Evolutionary conservation across 2,888 invertebrate species (phyloP).

Genomic region (Eumerus sabulonum): DNA sequence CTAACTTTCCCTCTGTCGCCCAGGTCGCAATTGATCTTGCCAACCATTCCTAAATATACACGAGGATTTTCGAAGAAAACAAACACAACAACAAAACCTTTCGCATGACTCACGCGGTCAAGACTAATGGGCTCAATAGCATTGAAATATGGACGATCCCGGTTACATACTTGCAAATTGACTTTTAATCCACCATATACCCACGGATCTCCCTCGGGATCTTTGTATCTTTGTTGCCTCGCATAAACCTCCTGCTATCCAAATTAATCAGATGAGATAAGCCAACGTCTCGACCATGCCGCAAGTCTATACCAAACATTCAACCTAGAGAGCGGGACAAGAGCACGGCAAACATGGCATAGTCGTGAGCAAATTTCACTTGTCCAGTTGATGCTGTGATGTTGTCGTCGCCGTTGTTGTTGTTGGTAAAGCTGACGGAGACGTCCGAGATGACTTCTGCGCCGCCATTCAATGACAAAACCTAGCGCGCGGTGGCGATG

Average conservation of each 20-base stretch:
- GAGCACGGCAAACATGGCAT: slow-evolving; percentile 1
- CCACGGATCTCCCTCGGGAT: background rate
- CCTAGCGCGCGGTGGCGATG: slow-evolving; percentile 31
- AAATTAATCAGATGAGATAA: slow-evolving; percentile 36
- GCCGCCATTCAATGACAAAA: slow-evolving; percentile 22
- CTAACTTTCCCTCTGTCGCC: no score
- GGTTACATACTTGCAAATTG: no score
- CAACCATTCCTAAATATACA: no score
- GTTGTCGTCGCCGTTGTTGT: background rate
- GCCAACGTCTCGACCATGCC: slow-evolving; percentile 21
- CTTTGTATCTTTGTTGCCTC: slow-evolving; percentile 12
- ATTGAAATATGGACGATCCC: no score
- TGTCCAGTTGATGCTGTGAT: slow-evolving; percentile 7
- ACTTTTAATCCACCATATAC: no score
- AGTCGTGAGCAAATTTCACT: slow-evolving; percentile 25
- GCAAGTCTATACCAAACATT: background rate
- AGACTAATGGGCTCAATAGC: background rate
- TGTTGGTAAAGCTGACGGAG: background rate
- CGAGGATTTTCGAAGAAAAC: no score
- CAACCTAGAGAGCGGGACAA: background rate
- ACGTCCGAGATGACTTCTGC: slow-evolving; percentile 11
- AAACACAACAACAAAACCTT: no score
- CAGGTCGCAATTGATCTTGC: no score
- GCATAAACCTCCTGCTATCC: background rate
- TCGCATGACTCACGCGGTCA: background rate